These are phyloP conservation scores for Neodiprion virginianus DNA, from an alignment of 1,140 invertebrate genomes.

Conservation along the genomic window DNA sequence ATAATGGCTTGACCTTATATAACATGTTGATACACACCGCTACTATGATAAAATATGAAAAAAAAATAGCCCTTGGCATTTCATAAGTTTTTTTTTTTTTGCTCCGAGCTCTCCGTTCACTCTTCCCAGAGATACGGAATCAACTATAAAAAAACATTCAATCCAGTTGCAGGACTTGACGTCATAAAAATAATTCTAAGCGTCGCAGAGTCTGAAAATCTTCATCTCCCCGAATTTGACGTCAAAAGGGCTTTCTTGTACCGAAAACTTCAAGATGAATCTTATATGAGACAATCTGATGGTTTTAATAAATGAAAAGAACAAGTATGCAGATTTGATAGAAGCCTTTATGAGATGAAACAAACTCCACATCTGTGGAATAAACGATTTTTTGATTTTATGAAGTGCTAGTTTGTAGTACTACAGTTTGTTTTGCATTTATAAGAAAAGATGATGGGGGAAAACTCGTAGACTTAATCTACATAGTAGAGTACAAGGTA, in stretches of 20 bases:
- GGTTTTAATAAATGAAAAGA: slow-evolving; percentile 32
- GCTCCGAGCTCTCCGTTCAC: too few relatives aligned
- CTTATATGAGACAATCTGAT: slow-evolving; percentile 45
- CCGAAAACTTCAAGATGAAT: slow-evolving; percentile 42
- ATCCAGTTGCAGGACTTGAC: slow-evolving; percentile 43
- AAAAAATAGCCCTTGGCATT: too few relatives aligned
- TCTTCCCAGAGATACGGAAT: slow-evolving; percentile 31
- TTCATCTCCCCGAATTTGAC: slow-evolving; percentile 36
- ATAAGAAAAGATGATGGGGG: slow-evolving; percentile 15
- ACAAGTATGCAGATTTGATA: slow-evolving; percentile 39
- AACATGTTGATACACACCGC: too few relatives aligned
- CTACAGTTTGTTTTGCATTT: slow-evolving; percentile 39
- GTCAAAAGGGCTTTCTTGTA: slow-evolving; percentile 45
- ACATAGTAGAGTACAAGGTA: slow-evolving; percentile 49
- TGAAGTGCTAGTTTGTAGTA: slow-evolving; percentile 31
- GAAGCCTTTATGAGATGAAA: slow-evolving; percentile 51
- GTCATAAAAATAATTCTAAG: slow-evolving; percentile 39
- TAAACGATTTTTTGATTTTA: slow-evolving; percentile 34
- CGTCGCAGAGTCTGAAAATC: slow-evolving; percentile 26
- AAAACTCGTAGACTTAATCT: slow-evolving; percentile 25
- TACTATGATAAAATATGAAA: too few relatives aligned
- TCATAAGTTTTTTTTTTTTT: too few relatives aligned
- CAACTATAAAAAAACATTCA: slow-evolving; percentile 44
- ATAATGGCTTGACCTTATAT: too few relatives aligned
- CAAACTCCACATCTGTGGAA: slow-evolving; percentile 52